Evolutionary conservation across 2,797 vertebrate species (phyloP).

Genomic region (Macropodus opercularis): DNA sequence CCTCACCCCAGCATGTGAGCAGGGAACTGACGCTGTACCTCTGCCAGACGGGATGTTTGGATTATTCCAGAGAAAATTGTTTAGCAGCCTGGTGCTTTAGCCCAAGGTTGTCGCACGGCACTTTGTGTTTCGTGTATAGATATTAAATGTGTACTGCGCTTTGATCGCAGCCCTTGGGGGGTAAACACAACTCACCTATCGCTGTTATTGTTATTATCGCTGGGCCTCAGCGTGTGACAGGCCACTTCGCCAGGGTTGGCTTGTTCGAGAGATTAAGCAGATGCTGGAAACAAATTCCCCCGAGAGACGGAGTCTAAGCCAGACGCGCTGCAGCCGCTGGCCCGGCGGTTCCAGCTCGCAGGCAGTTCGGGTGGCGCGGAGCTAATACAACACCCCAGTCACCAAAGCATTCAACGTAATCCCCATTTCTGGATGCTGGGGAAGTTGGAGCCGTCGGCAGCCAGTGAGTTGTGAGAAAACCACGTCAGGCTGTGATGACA

Average conservation of each 20-base stretch:
- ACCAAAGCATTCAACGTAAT: conserved; percentile 32
- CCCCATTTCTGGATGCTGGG: conserved; percentile 8
- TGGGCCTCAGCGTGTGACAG: conserved; percentile 60
- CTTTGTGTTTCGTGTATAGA: conserved; percentile 21
- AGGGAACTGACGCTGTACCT: conserved; percentile 2
- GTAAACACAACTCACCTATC: conserved; percentile 68
- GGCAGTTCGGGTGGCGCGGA: conserved; percentile 41
- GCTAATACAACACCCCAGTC: conserved; percentile 30
- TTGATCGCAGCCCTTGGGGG: conserved; percentile 50
- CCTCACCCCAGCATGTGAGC: conserved; percentile 25
- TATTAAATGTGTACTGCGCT: conserved; percentile 52
- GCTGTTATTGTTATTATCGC: conserved; percentile 73
- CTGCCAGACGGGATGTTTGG: conserved; percentile 42
- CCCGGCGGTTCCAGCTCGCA: conserved; percentile 50
- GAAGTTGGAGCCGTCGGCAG: conserved; percentile 31
- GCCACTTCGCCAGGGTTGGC: conserved; percentile 70
- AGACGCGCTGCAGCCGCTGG: conserved; percentile 28
- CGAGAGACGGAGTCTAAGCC: conserved; percentile 30
- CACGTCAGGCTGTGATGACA: conserved; percentile 58
- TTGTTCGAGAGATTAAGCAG: conserved; percentile 72
- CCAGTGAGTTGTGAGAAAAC: conserved; percentile 53
- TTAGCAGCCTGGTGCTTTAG: conserved; percentile 44
- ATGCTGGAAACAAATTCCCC: conserved; percentile 69
- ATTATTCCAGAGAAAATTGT: conserved; percentile 47
- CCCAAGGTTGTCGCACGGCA: conserved; percentile 25